Evolutionary conservation across 1,140 invertebrate species (phyloP), one percentile per base, ranked within the genome.

Genomic region (Octopus sinensis): DNA sequence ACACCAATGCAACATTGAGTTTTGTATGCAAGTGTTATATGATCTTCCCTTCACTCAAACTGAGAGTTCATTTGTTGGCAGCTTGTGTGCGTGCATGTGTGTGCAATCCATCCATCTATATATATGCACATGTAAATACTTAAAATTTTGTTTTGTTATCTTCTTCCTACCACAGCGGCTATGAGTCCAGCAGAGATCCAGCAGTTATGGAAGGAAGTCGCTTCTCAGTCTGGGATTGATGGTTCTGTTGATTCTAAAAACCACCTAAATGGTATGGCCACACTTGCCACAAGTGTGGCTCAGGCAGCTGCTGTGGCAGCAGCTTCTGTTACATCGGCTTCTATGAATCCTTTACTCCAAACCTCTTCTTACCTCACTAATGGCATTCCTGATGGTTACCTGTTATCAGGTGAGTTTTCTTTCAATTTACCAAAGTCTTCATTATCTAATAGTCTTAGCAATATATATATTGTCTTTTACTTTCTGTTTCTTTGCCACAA

Each of bases 191-290:
- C 88, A 12, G 91, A 92, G 73, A 85, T 92, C 53, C 89, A 89
- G 54, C 89, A 88, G 80, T 81, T 90, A 56, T 92, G 91, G 92
- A 92, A 92, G 84, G 91, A 92, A 82, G 88, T 88, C 77, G 82
- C 87, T 30, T 78, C 86, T 23, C 88, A 88, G 51, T 82, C 85
- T 12, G 87, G 86, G 53, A 62, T 85, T 10, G 85, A 88, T 51
- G 84, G 85, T 12, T 82, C 71, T 9, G 87, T 83, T 56, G 81
- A 77, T 51, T 13, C 86, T 75, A 88, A 87, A 79, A 82, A 84
- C 76, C 85, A 87, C 77, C 86, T 86, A 80, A 90, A 89, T 78
- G 86, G 87, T 13, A 80, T 83, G 76, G 85, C 83, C 76, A 81
- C 79, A 80, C 30, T 43, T 43, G 68, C 68, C 5, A 73, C 68